phyloP scores from a whole-genome alignment of 2,888 invertebrate species.

The Germaria angustata region DNA sequence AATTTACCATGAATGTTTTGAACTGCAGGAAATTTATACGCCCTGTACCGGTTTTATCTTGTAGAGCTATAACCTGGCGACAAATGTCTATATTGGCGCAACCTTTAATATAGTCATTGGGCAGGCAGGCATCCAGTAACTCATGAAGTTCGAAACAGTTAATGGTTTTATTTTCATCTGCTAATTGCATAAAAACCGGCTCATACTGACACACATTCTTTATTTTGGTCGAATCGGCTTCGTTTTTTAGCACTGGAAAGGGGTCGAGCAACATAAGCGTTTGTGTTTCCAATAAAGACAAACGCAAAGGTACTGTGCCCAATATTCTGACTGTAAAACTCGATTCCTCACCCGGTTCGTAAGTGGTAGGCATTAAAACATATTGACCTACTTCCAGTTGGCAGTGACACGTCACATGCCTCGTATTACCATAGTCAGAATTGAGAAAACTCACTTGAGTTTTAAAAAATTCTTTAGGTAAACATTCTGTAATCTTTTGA shows the following conservation, averaged over 20 bases:
- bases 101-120: slow-evolving; percentile 96
- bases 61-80: slow-evolving; percentile 91
- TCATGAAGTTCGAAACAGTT: slow-evolving; percentile 95
- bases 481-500: slow-evolving; percentile 85
- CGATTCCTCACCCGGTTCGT: slow-evolving; percentile 94
- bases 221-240: slow-evolving; percentile 80
- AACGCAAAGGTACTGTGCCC: slow-evolving; percentile 86
- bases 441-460: slow-evolving; percentile 92
- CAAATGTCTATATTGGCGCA: slow-evolving; percentile 96
- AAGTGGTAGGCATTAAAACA: slow-evolving; percentile 93
- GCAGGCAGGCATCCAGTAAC: slow-evolving; percentile 92
- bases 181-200: slow-evolving; percentile 92
- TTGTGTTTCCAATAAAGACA: slow-evolving; percentile 85
- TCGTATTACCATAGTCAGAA: slow-evolving; percentile 94
- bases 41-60: slow-evolving; percentile 90
- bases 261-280: slow-evolving; percentile 79
- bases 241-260: slow-evolving; percentile 79
- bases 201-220: slow-evolving; percentile 86
- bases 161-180: slow-evolving; percentile 92
- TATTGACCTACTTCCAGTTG: slow-evolving; percentile 90
- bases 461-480: slow-evolving; percentile 90
- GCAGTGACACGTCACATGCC: slow-evolving; percentile 91
- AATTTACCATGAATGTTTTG: slow-evolving; percentile 93
- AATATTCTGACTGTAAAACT: slow-evolving; percentile 92
- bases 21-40: slow-evolving; percentile 91